Evolutionary conservation across 2,888 invertebrate species (phyloP).

Genomic region (Lepeophtheirus nordmannii): DNA sequence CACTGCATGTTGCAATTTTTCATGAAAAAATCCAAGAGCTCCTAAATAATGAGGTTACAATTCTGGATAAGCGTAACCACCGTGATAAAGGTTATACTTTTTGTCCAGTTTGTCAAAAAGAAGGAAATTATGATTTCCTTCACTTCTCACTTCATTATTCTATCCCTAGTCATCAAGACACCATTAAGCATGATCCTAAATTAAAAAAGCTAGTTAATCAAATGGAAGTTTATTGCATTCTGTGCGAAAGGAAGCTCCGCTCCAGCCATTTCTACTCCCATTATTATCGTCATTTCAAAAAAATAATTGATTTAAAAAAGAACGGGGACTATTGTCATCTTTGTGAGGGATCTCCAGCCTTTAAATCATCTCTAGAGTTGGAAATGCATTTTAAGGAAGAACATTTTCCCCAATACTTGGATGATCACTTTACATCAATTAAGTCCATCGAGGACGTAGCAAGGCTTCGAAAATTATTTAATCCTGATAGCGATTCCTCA

Average conservation of each 20-base stretch:
- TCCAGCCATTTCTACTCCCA: not conserved
- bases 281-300: not conserved
- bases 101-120: not conserved
- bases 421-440: not conserved
- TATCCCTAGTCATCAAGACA: not conserved
- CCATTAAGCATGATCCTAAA: not conserved
- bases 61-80: not conserved
- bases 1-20: not conserved
- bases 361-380: not conserved
- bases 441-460: not conserved
- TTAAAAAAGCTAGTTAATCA: not conserved
- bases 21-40: conserved; percentile 5
- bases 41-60: not conserved
- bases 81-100: not conserved
- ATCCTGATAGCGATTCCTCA: not conserved
- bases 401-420: not conserved
- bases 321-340: not conserved
- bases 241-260: not conserved
- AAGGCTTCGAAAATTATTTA: not conserved
- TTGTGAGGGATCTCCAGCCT: not conserved
- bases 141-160: not conserved
- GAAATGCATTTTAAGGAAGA: conserved; percentile 6
- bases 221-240: not conserved
- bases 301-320: not conserved
- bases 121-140: not conserved